These are phyloP conservation scores for Larimichthys polyactis DNA, from an alignment of 2,113 vertebrate genomes.

Conservation along the genomic window DNA sequence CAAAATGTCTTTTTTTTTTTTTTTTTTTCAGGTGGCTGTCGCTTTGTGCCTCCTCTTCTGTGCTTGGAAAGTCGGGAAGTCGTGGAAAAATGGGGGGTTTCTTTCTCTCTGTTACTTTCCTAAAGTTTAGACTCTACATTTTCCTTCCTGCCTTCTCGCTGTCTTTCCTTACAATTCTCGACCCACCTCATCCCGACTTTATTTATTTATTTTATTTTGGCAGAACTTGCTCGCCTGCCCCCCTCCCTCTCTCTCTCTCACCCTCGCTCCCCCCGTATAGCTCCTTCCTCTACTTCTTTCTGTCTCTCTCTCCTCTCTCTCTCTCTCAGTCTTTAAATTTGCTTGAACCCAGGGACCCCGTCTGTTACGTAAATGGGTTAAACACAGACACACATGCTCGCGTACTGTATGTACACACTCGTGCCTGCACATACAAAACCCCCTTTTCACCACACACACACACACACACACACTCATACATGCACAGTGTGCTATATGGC, in stretches of 20 bases:
- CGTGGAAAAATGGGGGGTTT: constrained; percentile 29
- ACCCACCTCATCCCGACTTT: constrained; percentile 53
- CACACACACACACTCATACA: constrained; percentile 21
- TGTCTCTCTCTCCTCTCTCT: constrained; percentile 37
- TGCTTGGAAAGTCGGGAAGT: constrained; percentile 26
- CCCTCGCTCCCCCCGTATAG: constrained; percentile 32
- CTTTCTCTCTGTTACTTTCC: constrained; percentile 12
- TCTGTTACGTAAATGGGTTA: constrained; percentile 78
- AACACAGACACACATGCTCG: constrained; percentile 76
- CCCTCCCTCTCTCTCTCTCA: constrained; percentile 23
- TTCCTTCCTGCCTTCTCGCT: constrained; percentile 43
- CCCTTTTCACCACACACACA: constrained; percentile 53
- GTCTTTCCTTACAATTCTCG: constrained; percentile 49
- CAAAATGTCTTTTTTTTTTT: constrained; percentile 29
- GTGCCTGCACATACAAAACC: constrained; percentile 61
- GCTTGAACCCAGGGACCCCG: constrained; percentile 76
- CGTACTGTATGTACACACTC: constrained; percentile 68
- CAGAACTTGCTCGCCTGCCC: constrained; percentile 45
- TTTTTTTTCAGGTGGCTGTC: constrained; percentile 52
- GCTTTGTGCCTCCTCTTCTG: constrained; percentile 29
- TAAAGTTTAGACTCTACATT: constrained; percentile 46
- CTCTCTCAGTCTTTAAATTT: constrained; percentile 76
- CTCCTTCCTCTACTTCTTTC: constrained; percentile 58
- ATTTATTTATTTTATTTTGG: constrained; percentile 48
- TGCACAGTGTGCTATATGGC: constrained; percentile 67